Base-by-base conservation (phyloP, 2,113 vertebrate genomes). In the Ardeotis arabs region DNA sequence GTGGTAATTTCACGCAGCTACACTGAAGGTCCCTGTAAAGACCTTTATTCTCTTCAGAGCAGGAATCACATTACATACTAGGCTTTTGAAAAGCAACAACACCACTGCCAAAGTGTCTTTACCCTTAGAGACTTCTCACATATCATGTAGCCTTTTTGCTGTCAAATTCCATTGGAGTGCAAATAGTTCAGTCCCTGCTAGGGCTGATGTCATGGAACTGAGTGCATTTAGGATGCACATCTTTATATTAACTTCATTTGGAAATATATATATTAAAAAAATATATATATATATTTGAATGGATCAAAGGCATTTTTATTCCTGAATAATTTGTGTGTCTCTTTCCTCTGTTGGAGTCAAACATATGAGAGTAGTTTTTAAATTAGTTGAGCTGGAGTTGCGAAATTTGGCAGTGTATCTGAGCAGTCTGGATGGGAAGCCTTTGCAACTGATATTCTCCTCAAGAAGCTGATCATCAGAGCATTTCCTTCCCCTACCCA, bases 191-290 rank as follows among this genome's bases (percentile, higher is more conserved):
- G 82, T 96, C 91, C 95, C 91, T 88, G 75, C 97, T 56, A 45
- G 89, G 47, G 73, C 96, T 98, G 95, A 97, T 96, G 96, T 97
- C 97, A 96, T 94, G 82, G 52, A 87, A 88, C 87, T 7, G 75
- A 97, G 96, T 97, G 97, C 97, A 97, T 98, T 98, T 97, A 98
- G 97, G 96, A 97, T 89, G 94, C 64, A 69, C 67, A 85, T 96
- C 93, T 96, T 95, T 95, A 95, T 89, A 76, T 94, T 97, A 94
- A 64, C 87, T 96, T 91, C 29, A 74, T 62, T 92, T 84, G 33
- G 86, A 78, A 80, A 39, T 6, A 66, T n/a, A 44, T 59, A 49
- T 1, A 27, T 27, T 44, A 41, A 56, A 7, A 28, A 35, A 18
- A 66, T 21, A 5, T 35, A 23, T 66, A 14, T 33, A 55, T 72